phyloP scores from a whole-genome alignment of 2,888 invertebrate species.

The Podabrus alpinus region DNA sequence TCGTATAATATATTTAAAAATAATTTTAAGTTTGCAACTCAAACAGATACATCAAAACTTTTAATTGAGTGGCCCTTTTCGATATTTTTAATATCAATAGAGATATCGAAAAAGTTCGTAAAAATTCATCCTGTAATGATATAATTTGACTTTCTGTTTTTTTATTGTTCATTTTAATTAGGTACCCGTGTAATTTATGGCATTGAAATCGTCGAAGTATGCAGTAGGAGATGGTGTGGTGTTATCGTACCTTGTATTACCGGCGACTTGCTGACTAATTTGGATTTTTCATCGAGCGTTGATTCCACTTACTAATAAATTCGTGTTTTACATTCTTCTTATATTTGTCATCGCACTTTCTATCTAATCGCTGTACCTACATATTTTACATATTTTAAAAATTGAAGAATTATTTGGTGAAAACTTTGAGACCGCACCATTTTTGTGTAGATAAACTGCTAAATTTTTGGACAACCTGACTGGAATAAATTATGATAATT shows the following conservation, averaged over 20 bases:
- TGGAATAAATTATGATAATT: neutral
- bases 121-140: neutral
- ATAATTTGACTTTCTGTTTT: neutral
- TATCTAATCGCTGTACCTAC: neutral
- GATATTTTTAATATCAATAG: too few species aligned
- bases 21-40: too few species aligned
- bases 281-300: slow-evolving; percentile 8
- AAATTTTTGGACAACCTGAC: neutral
- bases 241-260: neutral
- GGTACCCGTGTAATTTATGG: neutral
- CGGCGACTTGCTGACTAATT: slow-evolving; percentile 8
- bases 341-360: slow-evolving; percentile 2
- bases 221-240: neutral
- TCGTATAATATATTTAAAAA: too few species aligned
- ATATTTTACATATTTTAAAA: neutral
- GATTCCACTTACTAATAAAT: neutral
- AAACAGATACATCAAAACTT: too few species aligned
- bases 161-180: neutral
- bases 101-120: too few species aligned
- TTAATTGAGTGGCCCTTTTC: too few species aligned
- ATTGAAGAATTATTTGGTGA: neutral
- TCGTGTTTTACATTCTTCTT: slow-evolving; percentile 7
- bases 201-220: neutral
- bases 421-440: neutral
- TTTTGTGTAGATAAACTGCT: neutral